phyloP scores from a whole-genome alignment of 2,888 invertebrate species.

The Leptopilina drosophilae region DNA sequence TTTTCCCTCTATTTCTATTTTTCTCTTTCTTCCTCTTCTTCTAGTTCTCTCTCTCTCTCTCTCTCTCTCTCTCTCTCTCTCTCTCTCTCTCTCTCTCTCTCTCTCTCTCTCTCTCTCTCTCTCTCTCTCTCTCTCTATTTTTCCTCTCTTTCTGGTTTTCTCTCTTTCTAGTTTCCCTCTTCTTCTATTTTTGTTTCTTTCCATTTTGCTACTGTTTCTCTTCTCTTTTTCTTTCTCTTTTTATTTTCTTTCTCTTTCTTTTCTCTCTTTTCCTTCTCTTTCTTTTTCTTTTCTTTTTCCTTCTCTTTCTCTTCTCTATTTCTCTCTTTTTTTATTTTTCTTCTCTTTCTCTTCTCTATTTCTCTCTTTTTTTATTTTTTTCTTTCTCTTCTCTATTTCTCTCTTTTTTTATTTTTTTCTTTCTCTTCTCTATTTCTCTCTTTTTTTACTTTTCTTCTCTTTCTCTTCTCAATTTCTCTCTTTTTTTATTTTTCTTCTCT shows the following conservation, averaged over 20 bases:
- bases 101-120: slow-evolving; percentile 44
- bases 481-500: slow-evolving; percentile 1
- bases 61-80: slow-evolving; percentile 48
- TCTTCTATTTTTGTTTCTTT: slow-evolving; percentile 46
- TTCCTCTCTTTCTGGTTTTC: slow-evolving; percentile 38
- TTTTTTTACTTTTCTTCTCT: slow-evolving; percentile 30
- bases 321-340: slow-evolving; percentile 44
- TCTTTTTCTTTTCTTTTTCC: slow-evolving; percentile 34
- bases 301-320: slow-evolving; percentile 34
- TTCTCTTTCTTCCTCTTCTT: slow-evolving; percentile 3
- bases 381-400: slow-evolving; percentile 41
- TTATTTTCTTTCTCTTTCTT: slow-evolving; percentile 14
- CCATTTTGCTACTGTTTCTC: too few species aligned
- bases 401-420: slow-evolving; percentile 42
- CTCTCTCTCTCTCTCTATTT: slow-evolving; percentile 40
- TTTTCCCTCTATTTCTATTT: slow-evolving; percentile 29
- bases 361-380: slow-evolving; percentile 1
- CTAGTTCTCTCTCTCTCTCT: slow-evolving; percentile 36
- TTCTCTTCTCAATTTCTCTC: slow-evolving; percentile 37
- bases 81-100: slow-evolving; percentile 42
- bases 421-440: slow-evolving; percentile 33
- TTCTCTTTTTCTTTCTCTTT: slow-evolving; percentile 46
- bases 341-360: slow-evolving; percentile 23
- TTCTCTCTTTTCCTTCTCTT: slow-evolving; percentile 29
- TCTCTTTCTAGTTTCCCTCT: slow-evolving; percentile 28